Conservation (phyloP, 2,797 vertebrate genomes). For the Phataginus tricuspis region DNA sequence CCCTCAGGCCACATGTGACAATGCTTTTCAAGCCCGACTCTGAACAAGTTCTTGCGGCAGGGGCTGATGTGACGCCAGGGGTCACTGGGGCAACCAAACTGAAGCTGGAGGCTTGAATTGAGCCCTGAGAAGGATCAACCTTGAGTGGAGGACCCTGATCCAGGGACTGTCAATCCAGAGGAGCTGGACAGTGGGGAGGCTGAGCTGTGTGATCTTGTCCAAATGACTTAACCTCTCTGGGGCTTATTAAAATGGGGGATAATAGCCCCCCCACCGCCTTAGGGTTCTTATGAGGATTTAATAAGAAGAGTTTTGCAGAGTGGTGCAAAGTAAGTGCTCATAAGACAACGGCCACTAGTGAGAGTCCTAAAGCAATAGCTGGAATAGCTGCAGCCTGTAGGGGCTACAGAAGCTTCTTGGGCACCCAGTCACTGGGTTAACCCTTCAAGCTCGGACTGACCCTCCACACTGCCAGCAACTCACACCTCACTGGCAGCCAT, state of each 20-base stretch:
- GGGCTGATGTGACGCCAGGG: not conserved
- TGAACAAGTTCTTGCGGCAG: not conserved
- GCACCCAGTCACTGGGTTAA: not conserved
- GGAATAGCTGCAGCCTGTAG: not conserved
- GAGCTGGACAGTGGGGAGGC: not conserved
- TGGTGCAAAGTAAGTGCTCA: not conserved
- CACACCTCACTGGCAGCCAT: not conserved
- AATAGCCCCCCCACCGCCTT: not conserved
- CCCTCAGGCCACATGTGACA: not conserved
- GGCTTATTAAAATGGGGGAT: not conserved
- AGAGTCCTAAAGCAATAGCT: constrained; percentile 11
- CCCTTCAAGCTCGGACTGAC: not conserved
- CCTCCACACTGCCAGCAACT: not conserved
- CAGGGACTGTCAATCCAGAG: not conserved
- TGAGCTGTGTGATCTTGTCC: not conserved
- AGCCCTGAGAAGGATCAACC: not conserved
- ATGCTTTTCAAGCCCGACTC: not conserved
- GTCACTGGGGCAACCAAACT: not conserved
- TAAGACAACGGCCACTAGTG: not conserved
- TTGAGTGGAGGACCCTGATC: not conserved
- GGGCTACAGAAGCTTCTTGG: not conserved
- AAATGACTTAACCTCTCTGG: not conserved
- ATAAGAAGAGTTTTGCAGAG: not conserved
- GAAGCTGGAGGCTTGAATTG: not conserved
- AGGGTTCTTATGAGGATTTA: not conserved